Percentiles rank a stretch among this genome's conserved stretches.
Conservation (phyloP, 1,140 invertebrate species). For the Copidosoma floridanum region DNA sequence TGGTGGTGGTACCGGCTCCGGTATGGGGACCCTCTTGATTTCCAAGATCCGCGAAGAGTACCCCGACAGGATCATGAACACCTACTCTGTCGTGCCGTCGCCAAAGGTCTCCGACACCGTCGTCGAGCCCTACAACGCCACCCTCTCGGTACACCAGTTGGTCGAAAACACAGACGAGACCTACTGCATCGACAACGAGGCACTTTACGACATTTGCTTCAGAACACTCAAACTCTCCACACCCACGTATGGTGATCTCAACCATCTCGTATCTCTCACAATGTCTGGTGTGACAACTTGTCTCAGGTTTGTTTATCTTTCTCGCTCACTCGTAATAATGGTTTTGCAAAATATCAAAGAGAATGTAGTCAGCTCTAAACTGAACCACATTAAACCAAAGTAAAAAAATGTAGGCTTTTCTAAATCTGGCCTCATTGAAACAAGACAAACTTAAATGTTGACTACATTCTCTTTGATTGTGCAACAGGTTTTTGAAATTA, state of each 20-base stretch:
- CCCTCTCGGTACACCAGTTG: constrained; percentile 84
- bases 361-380: too few relatives aligned
- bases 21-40: constrained; percentile 82
- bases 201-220: constrained; percentile 91
- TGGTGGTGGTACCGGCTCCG: constrained; percentile 85
- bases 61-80: constrained; percentile 90
- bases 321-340: background rate
- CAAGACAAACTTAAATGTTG: too few relatives aligned
- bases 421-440: too few relatives aligned
- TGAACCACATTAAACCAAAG: too few relatives aligned
- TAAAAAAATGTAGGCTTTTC: too few relatives aligned
- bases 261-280: constrained; percentile 79
- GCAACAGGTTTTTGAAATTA: too few relatives aligned
- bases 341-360: background rate
- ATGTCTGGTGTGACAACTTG: constrained; percentile 91
- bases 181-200: constrained; percentile 89
- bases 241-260: constrained; percentile 84
- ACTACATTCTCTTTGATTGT: too few relatives aligned
- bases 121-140: constrained; percentile 88
- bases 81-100: constrained; percentile 88
- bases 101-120: constrained; percentile 88
- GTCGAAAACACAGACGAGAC: constrained; percentile 89
- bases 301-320: constrained; percentile 50
- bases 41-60: constrained; percentile 86
- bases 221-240: constrained; percentile 84